phyloP scores from a whole-genome alignment of 1,140 invertebrate species.

The Hyposmocoma kahamanoa region DNA sequence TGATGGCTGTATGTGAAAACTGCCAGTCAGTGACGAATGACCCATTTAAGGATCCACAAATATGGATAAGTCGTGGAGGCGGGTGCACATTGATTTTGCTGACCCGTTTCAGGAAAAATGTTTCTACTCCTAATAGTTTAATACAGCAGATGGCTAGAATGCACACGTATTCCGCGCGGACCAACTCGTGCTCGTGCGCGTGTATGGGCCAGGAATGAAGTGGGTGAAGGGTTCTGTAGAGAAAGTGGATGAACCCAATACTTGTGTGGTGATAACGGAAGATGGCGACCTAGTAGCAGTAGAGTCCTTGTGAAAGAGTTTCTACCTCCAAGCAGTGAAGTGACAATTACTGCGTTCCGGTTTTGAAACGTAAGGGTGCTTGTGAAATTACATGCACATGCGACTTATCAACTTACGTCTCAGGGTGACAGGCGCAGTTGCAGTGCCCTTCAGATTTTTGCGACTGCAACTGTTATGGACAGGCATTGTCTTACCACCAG shows the following conservation, averaged over 20 bases:
- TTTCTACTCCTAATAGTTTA: constrained; percentile 28
- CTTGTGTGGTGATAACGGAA: constrained; percentile 13
- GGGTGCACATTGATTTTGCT: constrained; percentile 41
- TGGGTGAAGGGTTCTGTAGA: constrained; percentile 66
- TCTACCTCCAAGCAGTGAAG: no score
- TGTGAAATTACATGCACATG: no score
- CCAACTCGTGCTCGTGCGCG: constrained; percentile 2
- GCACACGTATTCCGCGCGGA: neutral
- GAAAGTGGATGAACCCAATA: neutral
- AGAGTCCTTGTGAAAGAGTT: no score
- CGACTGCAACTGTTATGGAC: no score
- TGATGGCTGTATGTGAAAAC: constrained; percentile 11
- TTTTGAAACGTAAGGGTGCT: no score
- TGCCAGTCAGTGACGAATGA: constrained; percentile 23
- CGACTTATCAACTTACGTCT: no score
- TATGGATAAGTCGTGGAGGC: constrained; percentile 52
- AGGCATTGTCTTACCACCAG: no score
- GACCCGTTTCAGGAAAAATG: constrained; percentile 29
- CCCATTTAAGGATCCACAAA: constrained; percentile 23
- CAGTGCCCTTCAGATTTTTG: no score
- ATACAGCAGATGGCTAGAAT: constrained; percentile 32
- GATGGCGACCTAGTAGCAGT: constrained; percentile 14
- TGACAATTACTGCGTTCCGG: no score
- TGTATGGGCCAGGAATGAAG: constrained; percentile 76
- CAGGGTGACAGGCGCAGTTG: no score